Evolutionary conservation across 2,888 invertebrate genomes (phyloP).

Genomic region (Hydrotaea diabolus): DNA sequence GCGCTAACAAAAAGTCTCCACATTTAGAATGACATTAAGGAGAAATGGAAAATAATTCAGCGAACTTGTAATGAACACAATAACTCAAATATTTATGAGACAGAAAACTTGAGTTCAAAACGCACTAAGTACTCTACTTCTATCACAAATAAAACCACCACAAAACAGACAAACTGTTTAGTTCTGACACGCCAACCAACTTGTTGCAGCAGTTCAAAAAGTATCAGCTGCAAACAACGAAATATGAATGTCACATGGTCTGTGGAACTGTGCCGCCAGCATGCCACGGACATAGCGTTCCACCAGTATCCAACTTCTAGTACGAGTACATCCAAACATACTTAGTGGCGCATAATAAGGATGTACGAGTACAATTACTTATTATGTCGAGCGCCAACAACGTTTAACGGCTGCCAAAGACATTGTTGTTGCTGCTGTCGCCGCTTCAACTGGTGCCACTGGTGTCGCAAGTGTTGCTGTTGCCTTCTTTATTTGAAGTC

Average conservation of each 20-base stretch:
- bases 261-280: too few species aligned
- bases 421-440: not conserved
- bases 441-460: slow-evolving; percentile 9
- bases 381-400: slow-evolving; percentile 45
- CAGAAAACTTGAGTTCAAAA: slow-evolving; percentile 9
- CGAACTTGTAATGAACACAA: not conserved
- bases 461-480: not conserved
- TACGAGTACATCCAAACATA: not conserved
- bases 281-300: too few species aligned
- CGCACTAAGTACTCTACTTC: slow-evolving; percentile 57
- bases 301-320: too few species aligned
- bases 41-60: not conserved
- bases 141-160: slow-evolving; percentile 68
- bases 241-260: slow-evolving; percentile 60
- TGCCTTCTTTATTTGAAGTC: not conserved
- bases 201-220: slow-evolving; percentile 69
- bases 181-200: slow-evolving; percentile 73
- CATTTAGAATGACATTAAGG: slow-evolving; percentile 23
- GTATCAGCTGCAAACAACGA: slow-evolving; percentile 69
- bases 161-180: slow-evolving; percentile 70
- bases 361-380: not conserved
- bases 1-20: not conserved
- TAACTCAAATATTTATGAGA: slow-evolving; percentile 37
- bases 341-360: not conserved
- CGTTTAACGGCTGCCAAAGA: not conserved